Evolutionary conservation across 2,888 invertebrate genomes (phyloP).

Genomic region (Prionchulus punctatus): DNA sequence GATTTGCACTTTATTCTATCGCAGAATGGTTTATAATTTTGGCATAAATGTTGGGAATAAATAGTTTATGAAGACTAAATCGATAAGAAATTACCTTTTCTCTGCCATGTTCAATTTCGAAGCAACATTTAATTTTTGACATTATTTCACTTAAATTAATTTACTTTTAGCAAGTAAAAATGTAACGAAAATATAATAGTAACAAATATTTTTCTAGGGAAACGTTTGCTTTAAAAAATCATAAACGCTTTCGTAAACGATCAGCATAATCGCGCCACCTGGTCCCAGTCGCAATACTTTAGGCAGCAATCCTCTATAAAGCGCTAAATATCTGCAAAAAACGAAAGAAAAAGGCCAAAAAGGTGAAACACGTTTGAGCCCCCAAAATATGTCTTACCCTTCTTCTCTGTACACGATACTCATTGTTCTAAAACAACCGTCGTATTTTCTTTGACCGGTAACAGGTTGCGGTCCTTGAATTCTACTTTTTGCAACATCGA

Average conservation of each 20-base stretch:
- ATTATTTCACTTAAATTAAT: too few species aligned
- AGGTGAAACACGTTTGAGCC: background rate
- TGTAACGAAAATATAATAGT: too few species aligned
- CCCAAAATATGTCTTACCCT: constrained; percentile 58
- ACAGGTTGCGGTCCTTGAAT: constrained; percentile 79
- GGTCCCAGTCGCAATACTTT: constrained; percentile 79
- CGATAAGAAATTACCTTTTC: too few species aligned
- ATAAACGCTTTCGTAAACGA: constrained; percentile 74
- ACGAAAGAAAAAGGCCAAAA: constrained; percentile 12
- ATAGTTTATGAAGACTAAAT: too few species aligned
- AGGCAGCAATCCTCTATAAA: constrained; percentile 78
- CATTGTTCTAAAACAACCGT: constrained; percentile 55
- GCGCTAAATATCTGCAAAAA: constrained; percentile 54
- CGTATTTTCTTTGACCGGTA: constrained; percentile 56
- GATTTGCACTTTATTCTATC: too few species aligned
- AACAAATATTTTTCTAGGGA: too few species aligned
- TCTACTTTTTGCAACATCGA: constrained; percentile 84
- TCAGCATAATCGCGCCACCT: constrained; percentile 75
- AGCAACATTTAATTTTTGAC: too few species aligned
- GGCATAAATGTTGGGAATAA: too few species aligned
- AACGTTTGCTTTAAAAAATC: constrained; percentile 47
- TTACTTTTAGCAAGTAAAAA: too few species aligned
- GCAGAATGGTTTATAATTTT: too few species aligned
- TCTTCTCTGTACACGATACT: constrained; percentile 61
- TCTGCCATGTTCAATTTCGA: too few species aligned